Conservation (phyloP, 2,113 vertebrate genomes). For the Hemichromis elongatus region DNA sequence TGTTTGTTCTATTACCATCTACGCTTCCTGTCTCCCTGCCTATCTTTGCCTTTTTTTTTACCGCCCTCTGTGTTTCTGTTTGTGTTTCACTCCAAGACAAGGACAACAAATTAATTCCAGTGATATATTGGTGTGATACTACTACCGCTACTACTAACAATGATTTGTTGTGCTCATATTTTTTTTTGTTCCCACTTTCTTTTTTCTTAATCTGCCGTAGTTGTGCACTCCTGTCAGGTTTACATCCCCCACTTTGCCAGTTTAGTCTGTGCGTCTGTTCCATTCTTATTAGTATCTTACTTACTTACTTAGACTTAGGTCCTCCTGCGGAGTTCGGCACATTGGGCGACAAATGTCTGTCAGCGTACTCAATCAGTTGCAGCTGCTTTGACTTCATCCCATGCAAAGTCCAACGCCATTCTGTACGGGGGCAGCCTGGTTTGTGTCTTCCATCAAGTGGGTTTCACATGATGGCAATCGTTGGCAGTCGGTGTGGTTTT, state of each 20-base stretch:
- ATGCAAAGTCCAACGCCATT: too few relatives aligned
- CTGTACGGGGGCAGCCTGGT: too few relatives aligned
- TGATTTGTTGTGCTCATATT: neutral
- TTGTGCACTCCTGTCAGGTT: neutral
- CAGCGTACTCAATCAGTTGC: too few relatives aligned
- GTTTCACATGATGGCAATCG: too few relatives aligned
- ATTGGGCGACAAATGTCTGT: too few relatives aligned
- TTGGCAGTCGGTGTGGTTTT: too few relatives aligned
- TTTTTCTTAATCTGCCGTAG: neutral
- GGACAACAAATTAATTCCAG: neutral
- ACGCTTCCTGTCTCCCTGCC: neutral
- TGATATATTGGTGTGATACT: neutral
- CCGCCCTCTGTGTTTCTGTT: neutral
- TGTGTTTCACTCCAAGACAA: neutral
- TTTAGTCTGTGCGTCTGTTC: neutral
- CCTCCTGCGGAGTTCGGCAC: too few relatives aligned
- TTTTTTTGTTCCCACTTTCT: neutral
- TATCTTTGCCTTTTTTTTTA: neutral
- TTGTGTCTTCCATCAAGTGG: too few relatives aligned
- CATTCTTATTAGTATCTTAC: neutral
- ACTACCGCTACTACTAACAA: neutral
- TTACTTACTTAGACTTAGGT: too few relatives aligned
- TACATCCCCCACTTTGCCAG: neutral
- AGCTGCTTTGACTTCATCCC: too few relatives aligned
- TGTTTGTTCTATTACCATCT: conserved; percentile 2